phyloP scores from a whole-genome alignment of 2,888 invertebrate species.

The Hypsopygia costalis region DNA sequence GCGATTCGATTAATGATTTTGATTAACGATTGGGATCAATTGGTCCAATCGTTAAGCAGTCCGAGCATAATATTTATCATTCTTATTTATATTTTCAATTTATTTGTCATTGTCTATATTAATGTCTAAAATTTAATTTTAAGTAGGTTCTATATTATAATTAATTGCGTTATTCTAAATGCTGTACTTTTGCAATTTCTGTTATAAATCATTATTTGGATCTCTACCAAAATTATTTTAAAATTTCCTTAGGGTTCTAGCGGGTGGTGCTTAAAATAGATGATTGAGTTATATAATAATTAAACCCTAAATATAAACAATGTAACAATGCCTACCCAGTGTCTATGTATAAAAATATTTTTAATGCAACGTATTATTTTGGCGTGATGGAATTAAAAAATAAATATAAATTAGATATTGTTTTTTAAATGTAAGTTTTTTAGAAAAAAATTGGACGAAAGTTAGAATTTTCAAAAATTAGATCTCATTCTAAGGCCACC shows the following conservation, averaged over 20 bases:
- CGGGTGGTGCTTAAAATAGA: conserved; percentile 71
- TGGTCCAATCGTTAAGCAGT: too few species aligned
- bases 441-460: conserved; percentile 49
- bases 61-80: too few species aligned
- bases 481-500: conserved; percentile 68
- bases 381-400: conserved; percentile 41
- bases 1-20: too few species aligned
- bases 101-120: conserved; percentile 15
- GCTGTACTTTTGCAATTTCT: conserved; percentile 42
- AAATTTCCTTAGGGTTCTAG: conserved; percentile 44
- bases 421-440: conserved; percentile 45
- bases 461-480: conserved; percentile 64
- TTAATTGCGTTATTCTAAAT: conserved; percentile 39
- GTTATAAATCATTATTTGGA: conserved; percentile 50
- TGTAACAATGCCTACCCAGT: conserved; percentile 52
- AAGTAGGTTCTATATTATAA: conserved; percentile 59
- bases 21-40: too few species aligned
- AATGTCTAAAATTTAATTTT: conserved; percentile 43
- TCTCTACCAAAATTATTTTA: conserved; percentile 64
- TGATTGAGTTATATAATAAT: conserved; percentile 37
- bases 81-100: neutral
- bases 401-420: conserved; percentile 37
- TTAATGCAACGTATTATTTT: conserved; percentile 60
- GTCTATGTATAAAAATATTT: conserved; percentile 30
- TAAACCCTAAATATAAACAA: conserved; percentile 27